phyloP scores from a whole-genome alignment of 2,888 invertebrate genomes.

The Megastigmus dorsalis region DNA sequence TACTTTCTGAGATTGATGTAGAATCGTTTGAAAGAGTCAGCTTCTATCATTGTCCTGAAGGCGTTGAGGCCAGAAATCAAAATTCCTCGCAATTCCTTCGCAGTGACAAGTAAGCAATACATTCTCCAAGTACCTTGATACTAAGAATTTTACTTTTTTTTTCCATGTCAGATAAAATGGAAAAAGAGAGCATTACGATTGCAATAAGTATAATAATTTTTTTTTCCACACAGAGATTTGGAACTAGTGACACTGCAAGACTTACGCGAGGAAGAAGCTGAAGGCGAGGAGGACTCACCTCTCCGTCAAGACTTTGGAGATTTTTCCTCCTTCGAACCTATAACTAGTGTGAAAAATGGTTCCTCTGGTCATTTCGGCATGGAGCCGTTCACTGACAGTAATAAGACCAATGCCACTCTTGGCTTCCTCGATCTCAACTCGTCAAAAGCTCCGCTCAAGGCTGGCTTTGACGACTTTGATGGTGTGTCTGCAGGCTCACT shows the following conservation, averaged over 20 bases:
- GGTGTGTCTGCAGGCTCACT: slow-evolving; percentile 68
- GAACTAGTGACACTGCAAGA: slow-evolving; percentile 66
- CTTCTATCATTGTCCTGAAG: slow-evolving; percentile 80
- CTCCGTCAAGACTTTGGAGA: slow-evolving; percentile 67
- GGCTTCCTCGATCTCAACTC: slow-evolving; percentile 67
- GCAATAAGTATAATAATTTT: too few species aligned
- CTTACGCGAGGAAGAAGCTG: slow-evolving; percentile 66
- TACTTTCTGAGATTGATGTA: slow-evolving; percentile 80
- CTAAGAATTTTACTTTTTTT: too few species aligned
- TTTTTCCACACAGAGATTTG: slow-evolving; percentile 61
- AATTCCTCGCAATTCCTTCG: slow-evolving; percentile 65
- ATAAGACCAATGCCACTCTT: slow-evolving; percentile 53
- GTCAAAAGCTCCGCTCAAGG: slow-evolving; percentile 68
- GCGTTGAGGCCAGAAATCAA: slow-evolving; percentile 76
- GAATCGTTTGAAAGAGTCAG: slow-evolving; percentile 79
- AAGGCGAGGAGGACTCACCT: slow-evolving; percentile 66
- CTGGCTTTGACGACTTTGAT: slow-evolving; percentile 72
- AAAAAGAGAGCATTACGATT: too few species aligned
- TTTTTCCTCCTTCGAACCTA: slow-evolving; percentile 68
- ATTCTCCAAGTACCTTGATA: neutral
- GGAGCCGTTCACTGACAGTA: slow-evolving; percentile 60
- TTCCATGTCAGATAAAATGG: too few species aligned
- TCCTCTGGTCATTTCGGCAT: slow-evolving; percentile 63
- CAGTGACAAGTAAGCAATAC: slow-evolving; percentile 65
- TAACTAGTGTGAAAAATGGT: slow-evolving; percentile 63